A percentile compares a stretch with the other conserved stretches of the same genome.
These are phyloP conservation scores for Epinephelus malabaricus DNA, from an alignment of 2,797 vertebrate species.

Conservation along the genomic window DNA sequence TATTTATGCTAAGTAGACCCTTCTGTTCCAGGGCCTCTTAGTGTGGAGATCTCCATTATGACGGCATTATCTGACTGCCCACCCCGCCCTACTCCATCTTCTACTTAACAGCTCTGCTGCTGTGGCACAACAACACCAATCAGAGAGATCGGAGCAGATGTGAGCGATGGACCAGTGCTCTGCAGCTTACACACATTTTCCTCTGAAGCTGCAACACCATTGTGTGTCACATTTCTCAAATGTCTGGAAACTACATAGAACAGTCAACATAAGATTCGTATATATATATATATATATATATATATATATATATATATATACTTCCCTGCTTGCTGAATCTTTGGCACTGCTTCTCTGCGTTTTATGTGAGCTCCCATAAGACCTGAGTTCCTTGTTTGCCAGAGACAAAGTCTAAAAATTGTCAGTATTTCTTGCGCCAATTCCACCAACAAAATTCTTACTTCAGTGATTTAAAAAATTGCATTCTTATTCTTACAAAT, in stretches of 20 bases:
- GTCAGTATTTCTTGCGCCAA: conserved; percentile 15
- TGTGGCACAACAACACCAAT: conserved; percentile 65
- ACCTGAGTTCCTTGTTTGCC: conserved; percentile 7
- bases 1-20: conserved; percentile 86
- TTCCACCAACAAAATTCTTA: not conserved
- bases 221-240: conserved; percentile 40
- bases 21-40: conserved; percentile 75
- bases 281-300: not conserved
- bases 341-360: conserved; percentile 5
- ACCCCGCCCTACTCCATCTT: conserved; percentile 59
- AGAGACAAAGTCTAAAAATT: conserved; percentile 13
- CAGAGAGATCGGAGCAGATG: conserved; percentile 58
- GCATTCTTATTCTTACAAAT: conserved; percentile 11
- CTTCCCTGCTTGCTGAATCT: conserved; percentile 9
- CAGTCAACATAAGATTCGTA: conserved; percentile 5
- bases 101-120: conserved; percentile 61
- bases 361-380: not conserved
- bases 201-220: conserved; percentile 26
- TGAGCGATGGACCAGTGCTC: conserved; percentile 55
- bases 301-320: conserved; percentile 1
- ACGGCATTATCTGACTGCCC: conserved; percentile 67
- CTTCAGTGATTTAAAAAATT: too few relatives aligned
- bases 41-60: conserved; percentile 75
- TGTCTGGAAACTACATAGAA: conserved; percentile 18
- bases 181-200: conserved; percentile 25